These are phyloP conservation scores for Ganaspis sp. DNA, from an alignment of 1,140 invertebrate genomes.

Conservation along the genomic window DNA sequence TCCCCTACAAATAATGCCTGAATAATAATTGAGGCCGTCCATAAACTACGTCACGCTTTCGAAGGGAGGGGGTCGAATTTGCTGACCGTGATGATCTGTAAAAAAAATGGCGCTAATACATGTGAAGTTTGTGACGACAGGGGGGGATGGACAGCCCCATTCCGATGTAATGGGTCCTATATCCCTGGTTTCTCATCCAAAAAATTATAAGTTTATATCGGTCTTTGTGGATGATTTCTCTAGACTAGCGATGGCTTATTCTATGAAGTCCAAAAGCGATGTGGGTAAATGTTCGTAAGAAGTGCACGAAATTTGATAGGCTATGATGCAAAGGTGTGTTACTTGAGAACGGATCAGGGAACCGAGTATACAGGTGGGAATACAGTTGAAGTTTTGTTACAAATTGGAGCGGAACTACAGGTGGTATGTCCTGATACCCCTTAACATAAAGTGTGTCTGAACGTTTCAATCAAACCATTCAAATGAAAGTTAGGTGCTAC, in stretches of 20 bases:
- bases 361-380: not conserved
- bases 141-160: too few relatives aligned
- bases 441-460: constrained; percentile 62
- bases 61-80: too few relatives aligned
- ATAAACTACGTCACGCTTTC: too few relatives aligned
- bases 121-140: too few relatives aligned
- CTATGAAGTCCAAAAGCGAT: not conserved
- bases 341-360: not conserved
- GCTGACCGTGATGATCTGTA: too few relatives aligned
- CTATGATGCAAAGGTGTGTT: not conserved
- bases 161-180: constrained; percentile 13
- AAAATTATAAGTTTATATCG: not conserved
- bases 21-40: too few relatives aligned
- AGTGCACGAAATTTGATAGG: not conserved
- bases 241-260: not conserved
- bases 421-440: constrained; percentile 48
- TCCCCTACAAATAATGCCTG: not conserved
- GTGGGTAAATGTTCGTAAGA: not conserved
- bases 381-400: not conserved
- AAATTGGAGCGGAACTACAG: not conserved
- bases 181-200: not conserved
- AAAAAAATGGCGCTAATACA: too few relatives aligned
- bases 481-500: not conserved
- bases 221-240: not conserved
- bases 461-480: constrained; percentile 57